Evolutionary conservation across 2,888 invertebrate species (phyloP), one percentile per base, ranked within the genome.

Genomic region (Homarus gammarus): DNA sequence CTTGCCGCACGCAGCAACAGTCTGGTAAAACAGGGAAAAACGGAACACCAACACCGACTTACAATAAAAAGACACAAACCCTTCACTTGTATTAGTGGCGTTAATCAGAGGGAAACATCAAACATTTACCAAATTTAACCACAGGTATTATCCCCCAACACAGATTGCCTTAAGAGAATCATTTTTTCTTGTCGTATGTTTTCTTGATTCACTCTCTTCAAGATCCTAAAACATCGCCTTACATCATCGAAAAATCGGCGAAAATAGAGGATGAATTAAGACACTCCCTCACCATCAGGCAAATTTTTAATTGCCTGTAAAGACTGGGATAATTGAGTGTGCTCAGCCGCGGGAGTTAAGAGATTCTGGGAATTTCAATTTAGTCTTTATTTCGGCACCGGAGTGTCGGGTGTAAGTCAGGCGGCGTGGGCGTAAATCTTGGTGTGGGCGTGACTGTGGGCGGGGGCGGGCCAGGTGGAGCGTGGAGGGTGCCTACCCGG

Each of bases 291-390:
- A 12, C 22, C 38, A 73, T 22, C 1, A n/a, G 49, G 44, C 12
- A 78, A 78, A 78, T 51, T 78, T 56, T 78, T 78, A 78, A 78
- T 78, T 78, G 51, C 77, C 51, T 51, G 77, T 78, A 51, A 78
- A 51, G 77, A 78, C 77, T 31, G 56, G 33, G 77, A 51, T 78
- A 78, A 78, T 78, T 78, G 51, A 78, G 38, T 78, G 49, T 78
- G 40, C 38, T 22, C 22, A 36, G 49, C 40, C 15, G 27, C 2
- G 33, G 51, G 77, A 49, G 77, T 51, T 49, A 78, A 78, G 38
- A 49, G 51, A 51, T 12, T n/a, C 31, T 22, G 33, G 51, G 77
- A 78, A 78, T 78, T 51, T 75, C 44, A 38, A 75, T 75, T 75
- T 75, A 44, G 75, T 22, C 75, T 49, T 75, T 44, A 75, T 75